Conservation (phyloP, 2,113 vertebrate species). For the Psittacula cyanocephala region DNA sequence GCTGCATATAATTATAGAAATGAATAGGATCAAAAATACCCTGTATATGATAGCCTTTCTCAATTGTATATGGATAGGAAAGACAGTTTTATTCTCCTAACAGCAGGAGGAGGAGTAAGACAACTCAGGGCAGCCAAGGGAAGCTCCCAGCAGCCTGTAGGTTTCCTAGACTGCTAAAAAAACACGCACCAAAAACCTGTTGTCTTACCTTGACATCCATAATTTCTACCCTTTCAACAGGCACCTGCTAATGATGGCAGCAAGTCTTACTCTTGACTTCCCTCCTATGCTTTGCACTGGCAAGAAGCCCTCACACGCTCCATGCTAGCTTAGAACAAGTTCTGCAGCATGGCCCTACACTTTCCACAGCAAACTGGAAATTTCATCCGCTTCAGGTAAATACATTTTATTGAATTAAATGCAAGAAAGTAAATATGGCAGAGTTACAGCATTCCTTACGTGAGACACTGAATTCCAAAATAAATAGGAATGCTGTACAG, state of each 20-base stretch:
- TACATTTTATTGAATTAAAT: conserved; percentile 23
- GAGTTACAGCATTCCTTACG: neutral
- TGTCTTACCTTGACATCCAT: neutral
- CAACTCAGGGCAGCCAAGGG: neutral
- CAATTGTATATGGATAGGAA: neutral
- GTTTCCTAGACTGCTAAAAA: neutral
- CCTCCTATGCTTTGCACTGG: conserved; percentile 16
- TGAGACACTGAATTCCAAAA: conserved; percentile 8
- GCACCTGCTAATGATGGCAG: neutral
- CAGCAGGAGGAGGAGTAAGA: neutral
- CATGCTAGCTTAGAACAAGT: neutral
- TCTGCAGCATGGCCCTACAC: neutral
- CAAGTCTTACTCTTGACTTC: neutral
- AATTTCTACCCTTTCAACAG: neutral
- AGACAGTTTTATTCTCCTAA: neutral
- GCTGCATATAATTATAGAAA: conserved; percentile 52
- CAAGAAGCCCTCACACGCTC: neutral
- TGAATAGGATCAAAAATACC: conserved; percentile 42
- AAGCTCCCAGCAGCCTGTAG: neutral
- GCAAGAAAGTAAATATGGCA: conserved; percentile 46
- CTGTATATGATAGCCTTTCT: neutral
- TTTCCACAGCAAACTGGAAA: conserved; percentile 41
- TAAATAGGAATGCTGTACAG: conserved; percentile 32
- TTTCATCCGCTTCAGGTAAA: conserved; percentile 1
- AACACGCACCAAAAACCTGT: neutral